Percentiles rank a stretch among this genome's conserved stretches.
These are phyloP conservation scores for Piscicola geometra DNA, from an alignment of 2,888 invertebrate genomes.

Conservation along the genomic window DNA sequence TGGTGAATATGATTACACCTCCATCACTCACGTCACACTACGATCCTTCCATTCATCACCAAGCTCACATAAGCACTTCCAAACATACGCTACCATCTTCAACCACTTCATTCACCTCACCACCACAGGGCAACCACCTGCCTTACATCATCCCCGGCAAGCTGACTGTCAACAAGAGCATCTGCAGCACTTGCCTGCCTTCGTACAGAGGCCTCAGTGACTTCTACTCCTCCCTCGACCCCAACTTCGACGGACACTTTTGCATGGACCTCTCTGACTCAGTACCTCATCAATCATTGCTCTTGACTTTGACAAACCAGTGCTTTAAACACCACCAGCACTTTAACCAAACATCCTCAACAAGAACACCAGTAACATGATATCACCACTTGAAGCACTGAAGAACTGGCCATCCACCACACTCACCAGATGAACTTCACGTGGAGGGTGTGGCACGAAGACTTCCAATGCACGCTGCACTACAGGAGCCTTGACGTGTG, in stretches of 20 bases:
- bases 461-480: conserved; percentile 14
- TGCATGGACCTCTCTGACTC: conserved; percentile 32
- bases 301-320: neutral
- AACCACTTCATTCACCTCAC: too few relatives aligned
- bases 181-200: conserved; percentile 17
- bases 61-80: too few relatives aligned
- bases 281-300: neutral
- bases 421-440: conserved; percentile 26
- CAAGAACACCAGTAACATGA: neutral
- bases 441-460: conserved; percentile 27
- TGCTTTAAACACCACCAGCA: neutral
- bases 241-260: conserved; percentile 28
- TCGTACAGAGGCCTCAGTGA: conserved; percentile 22
- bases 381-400: neutral
- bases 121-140: conserved; percentile 11
- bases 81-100: too few relatives aligned
- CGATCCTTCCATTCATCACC: too few relatives aligned
- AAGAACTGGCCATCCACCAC: neutral
- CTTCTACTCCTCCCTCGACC: conserved; percentile 27
- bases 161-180: conserved; percentile 20
- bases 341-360: neutral
- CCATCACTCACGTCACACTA: too few relatives aligned
- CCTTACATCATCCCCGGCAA: conserved; percentile 23
- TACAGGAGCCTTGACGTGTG: conserved; percentile 1
- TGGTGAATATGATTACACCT: too few relatives aligned